Base-by-base conservation (phyloP, 2,888 invertebrate species). In the Spicauda simplicius region DNA sequence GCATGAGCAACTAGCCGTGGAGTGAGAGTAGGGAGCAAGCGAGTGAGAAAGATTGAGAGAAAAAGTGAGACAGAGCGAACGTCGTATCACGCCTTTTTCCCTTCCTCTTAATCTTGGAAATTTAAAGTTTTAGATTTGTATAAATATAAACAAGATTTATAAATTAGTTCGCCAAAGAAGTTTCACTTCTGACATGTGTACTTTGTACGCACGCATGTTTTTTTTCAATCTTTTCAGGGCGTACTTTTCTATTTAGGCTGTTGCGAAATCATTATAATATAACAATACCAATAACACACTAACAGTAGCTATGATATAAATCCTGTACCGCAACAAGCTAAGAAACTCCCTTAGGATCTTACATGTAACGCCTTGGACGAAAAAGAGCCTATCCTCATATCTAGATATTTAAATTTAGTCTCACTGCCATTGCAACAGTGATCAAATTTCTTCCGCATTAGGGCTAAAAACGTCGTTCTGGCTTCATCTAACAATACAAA, bases 311-410 rank as follows among this genome's bases (percentile, higher is more conserved):
- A 86, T 88, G 90, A 92, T 90, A 90, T 90, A 91, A 91, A 90
- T 90, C 88, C 86, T 79, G 86, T 81, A 84, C 88, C 90, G 83
- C 86, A 91, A 90, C 90, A 88, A 88, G 86, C 88, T 87, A 90
- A 91, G 91, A 90, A 89, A 89, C 89, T 91, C 91, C 92, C 91
- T 86, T 73, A 89, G 91, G 91, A 91, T 90, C 88, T 85, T 80
- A 80, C 80, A 84, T 85, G 80, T 83, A 84, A 85, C 84, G 82
- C 84, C 81, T 75, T 66, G 71, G 74, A 79, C 70, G 69, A 71
- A 76, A 74, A 75, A 70, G 76, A 70, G 70, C 69, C 71, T 70
- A 76, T 59, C 52, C 68, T 67, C 54, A 65, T 16, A 74, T 66
- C 53, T 57, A 48, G 30, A 10, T 75, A 75, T 72, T 73, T 67